Evolutionary conservation across 2,113 vertebrate species (phyloP), one percentile per base, ranked within the genome.

Genomic region (Mus spicilegus): DNA sequence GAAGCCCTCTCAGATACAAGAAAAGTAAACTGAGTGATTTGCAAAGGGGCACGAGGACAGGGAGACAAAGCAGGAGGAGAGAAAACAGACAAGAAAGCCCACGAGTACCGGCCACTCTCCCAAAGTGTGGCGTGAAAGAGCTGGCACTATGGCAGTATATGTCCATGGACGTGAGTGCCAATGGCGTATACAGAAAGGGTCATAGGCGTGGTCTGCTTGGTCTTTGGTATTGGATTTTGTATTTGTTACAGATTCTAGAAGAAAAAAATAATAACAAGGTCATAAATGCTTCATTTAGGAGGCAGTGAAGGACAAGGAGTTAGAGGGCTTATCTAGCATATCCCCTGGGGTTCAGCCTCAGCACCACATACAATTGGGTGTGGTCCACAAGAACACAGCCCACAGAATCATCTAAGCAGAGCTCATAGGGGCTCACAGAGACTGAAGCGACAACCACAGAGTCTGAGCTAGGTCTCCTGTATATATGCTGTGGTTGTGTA

Each of bases 61-160:
- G 24, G 67, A 87, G n/a, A 93, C 49, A 51, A 78, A 88, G 76
- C 36, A 46, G 22, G 4, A 12, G 11, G 11, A 26, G 77, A 33
- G 58, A 46, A 65, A 42, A 36, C 54, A 76, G 61, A 36, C 22
- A 17, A 92, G 30, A 16, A 72, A 81, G 69, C 75, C 78, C 54
- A 65, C 2, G 30, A 56, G 76, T 58, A 58, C 54, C 78, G 51
- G 87, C 69, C 24, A 56, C 30, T 42, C 67, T 78, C 90, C 77
- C 75, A 90, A 56, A 14, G 49, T 3, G 4, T 2, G 10, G 39
- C 54, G 14, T 20, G 3, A 84, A n/a, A 81, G 30, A 86, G 39
- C 0, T n/a, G 33, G 14, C 51, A 22, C 73, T 20, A 19, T n/a
- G 14, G 13, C 3, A 1, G 16, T n/a, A 16, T 63, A 1, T 46